Percentiles rank a stretch among this genome's conserved stretches.
Conservation (phyloP, 2,797 vertebrate species). For the Bucorvus abyssinicus region DNA sequence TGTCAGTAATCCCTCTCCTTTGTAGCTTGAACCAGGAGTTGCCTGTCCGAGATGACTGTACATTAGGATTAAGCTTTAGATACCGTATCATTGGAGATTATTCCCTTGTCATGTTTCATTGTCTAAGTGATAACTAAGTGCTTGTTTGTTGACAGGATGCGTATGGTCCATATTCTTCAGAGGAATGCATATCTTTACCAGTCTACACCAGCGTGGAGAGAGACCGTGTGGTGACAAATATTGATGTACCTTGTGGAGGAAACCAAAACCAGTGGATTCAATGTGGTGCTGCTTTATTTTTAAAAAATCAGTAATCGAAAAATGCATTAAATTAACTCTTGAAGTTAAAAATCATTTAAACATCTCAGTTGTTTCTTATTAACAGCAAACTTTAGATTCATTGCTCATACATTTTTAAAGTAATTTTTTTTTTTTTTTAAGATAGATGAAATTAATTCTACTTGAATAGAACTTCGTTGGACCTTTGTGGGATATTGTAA, state of each 20-base stretch:
- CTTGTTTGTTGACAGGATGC: slow-evolving; percentile 69
- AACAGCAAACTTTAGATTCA: not conserved
- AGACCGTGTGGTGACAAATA: slow-evolving; percentile 87
- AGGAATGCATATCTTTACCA: slow-evolving; percentile 90
- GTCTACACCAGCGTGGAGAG: slow-evolving; percentile 89
- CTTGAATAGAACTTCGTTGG: not conserved
- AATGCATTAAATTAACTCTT: not conserved
- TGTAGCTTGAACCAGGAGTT: not conserved
- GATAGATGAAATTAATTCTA: not conserved
- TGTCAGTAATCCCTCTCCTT: not conserved
- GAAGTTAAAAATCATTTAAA: not conserved
- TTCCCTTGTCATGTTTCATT: not conserved
- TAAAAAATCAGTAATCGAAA: slow-evolving; percentile 83
- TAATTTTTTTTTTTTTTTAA: not conserved
- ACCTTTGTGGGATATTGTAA: not conserved
- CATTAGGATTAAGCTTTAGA: not conserved
- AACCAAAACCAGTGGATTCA: slow-evolving; percentile 91
- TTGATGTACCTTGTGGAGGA: slow-evolving; percentile 87
- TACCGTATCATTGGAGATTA: not conserved
- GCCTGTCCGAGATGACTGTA: not conserved
- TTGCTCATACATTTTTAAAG: not conserved
- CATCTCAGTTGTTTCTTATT: not conserved
- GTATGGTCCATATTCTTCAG: slow-evolving; percentile 77
- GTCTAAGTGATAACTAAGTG: not conserved
- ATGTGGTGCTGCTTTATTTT: slow-evolving; percentile 90